Conservation (phyloP, 2,888 invertebrate species). For the Trachelus iudaicus region DNA sequence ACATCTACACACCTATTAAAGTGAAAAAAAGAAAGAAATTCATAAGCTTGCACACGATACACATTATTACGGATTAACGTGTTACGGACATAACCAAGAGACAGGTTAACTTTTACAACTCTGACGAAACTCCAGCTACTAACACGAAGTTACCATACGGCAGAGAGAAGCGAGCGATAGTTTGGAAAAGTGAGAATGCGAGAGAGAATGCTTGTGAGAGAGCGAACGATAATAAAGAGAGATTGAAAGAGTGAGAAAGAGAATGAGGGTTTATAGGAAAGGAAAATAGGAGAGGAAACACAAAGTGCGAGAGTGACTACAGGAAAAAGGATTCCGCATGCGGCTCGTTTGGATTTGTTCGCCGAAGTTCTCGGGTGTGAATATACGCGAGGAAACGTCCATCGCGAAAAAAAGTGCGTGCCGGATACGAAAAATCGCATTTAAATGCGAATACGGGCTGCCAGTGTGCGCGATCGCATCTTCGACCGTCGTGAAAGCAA, state of each 20-base stretch:
- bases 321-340: neutral
- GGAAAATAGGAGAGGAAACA: neutral
- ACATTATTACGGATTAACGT: too few species aligned
- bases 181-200: neutral
- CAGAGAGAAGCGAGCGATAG: neutral
- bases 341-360: constrained; percentile 2
- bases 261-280: neutral
- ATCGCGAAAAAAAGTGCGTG: constrained; percentile 14
- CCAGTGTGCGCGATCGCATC: constrained; percentile 1
- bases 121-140: too few species aligned
- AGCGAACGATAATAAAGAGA: neutral
- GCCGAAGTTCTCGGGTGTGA: neutral
- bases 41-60: too few species aligned
- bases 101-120: too few species aligned
- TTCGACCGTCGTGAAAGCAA: neutral
- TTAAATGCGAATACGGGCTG: neutral
- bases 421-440: neutral
- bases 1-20: too few species aligned
- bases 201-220: neutral
- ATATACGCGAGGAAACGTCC: neutral
- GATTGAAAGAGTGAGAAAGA: constrained; percentile 13
- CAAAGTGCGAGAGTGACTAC: constrained; percentile 3
- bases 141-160: neutral
- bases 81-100: too few species aligned
- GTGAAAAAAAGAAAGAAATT: too few species aligned